Evolutionary conservation across 2,113 vertebrate genomes (phyloP), one percentile per base, ranked within the genome.

Genomic region (Vidua chalybeata): DNA sequence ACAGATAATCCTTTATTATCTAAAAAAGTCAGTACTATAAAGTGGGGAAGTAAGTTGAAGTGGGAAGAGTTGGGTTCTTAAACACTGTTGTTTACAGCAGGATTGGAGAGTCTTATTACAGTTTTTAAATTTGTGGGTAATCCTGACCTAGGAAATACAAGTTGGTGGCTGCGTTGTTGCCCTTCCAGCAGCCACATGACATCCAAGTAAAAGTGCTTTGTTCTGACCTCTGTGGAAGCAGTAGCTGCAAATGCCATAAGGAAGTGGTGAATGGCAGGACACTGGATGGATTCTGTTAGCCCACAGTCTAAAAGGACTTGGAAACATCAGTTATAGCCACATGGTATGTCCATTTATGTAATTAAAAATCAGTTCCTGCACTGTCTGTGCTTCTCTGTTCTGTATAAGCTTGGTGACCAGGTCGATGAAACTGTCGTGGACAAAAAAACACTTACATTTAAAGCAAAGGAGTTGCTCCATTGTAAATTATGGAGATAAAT

Each of bases 391-490:
- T 37, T 17, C 15, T 56, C 63, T 83, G 0, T 6, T 66, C 8
- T 58, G 4, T 64, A 21, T 49, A 31, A 90, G 19, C 49, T 35
- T 76, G 51, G 31, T 72, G 45, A 56, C 62, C 62, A 56, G n/a
- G 39, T 37, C 49, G 45, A 11, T 66, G 7, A 68, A 86, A n/a
- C 31, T 69, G 3, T 15, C 0, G 0, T 16, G 9, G 2, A 3
- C 5, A 26, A 20, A 71, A 63, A 91, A 59, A 24, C 22, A 26
- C 20, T 79, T 71, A 13, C 3, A 58, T 76, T 24, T 59, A 24
- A 79, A 85, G 61, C 20, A 31, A 49, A 66, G 21, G 21, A 75
- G 17, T 22, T 77, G 5, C 16, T 79, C 0, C 26, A 12, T 41
- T 41, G 55, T 55, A 51, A 71, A 41, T 80, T 11, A 31, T 3